phyloP scores from a whole-genome alignment of 1,140 invertebrate species.

The Formica selysi region DNA sequence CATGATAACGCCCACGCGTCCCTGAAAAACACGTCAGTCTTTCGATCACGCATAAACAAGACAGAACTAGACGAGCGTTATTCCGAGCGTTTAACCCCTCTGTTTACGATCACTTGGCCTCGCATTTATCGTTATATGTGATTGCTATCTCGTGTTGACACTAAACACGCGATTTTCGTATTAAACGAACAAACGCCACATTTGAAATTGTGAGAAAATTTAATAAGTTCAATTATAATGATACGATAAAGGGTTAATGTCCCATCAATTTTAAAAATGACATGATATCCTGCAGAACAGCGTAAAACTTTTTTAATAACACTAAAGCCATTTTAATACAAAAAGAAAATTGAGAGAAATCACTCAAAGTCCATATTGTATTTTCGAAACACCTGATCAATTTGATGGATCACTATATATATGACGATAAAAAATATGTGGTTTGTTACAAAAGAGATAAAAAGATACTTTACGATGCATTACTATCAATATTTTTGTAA shows the following conservation, averaged over 20 bases:
- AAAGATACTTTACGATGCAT: neutral
- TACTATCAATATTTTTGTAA: neutral
- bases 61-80: neutral
- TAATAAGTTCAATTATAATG: constrained; percentile 4
- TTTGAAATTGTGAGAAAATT: neutral
- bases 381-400: neutral
- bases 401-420: neutral
- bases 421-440: no score
- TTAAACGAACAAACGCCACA: neutral
- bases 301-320: neutral
- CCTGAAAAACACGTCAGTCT: constrained; percentile 26
- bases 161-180: constrained; percentile 1
- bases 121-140: neutral
- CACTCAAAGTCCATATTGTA: neutral
- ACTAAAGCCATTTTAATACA: neutral
- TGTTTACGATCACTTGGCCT: neutral
- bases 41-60: constrained; percentile 26
- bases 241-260: neutral
- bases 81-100: neutral
- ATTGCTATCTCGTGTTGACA: neutral
- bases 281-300: neutral
- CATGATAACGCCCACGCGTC: neutral
- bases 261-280: neutral
- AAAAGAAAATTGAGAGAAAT: neutral
- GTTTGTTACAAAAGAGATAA: neutral